Base-by-base conservation (phyloP, 2,888 invertebrate species). In the Tipula lateralis region DNA sequence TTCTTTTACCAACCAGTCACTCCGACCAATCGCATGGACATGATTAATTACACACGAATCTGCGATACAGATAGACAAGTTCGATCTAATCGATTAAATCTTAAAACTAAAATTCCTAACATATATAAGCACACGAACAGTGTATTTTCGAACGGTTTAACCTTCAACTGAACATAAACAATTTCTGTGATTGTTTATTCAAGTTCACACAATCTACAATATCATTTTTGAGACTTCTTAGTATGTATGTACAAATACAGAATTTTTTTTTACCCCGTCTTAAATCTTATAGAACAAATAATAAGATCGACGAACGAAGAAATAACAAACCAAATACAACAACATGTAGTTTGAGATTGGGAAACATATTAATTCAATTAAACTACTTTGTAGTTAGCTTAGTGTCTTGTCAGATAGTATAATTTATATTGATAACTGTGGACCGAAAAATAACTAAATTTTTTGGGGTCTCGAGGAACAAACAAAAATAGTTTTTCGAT, bases 121-220 rank as follows among this genome's bases (percentile, higher is more conserved):
- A 66, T 66, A 66, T n/a, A n/a, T n/a, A n/a, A n/a, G n/a, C n/a
- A n/a, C n/a, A n/a, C n/a, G n/a, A 66, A 66, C 66, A 66, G n/a
- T n/a, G n/a, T 66, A 12, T 66, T 66, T 2, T 66, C 66, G 66
- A 66, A 66, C 24, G 66, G 24, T 66, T 66, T 24, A 66, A 66
- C 66, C 66, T 66, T 66, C 66, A 66, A 66, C 66, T 19, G 24
- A 66, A 66, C 66, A 66, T 66, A 66, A 66, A 66, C 66, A 66
- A 66, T 24, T 66, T 24, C 66, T 66, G 19, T 66, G 66, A 66
- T 66, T 66, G 24, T 66, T 66, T 66, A 66, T 66, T 66, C 66
- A 66, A 66, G 66, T 24, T 66, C 66, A 66, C 24, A 24, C n/a
- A n/a, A n/a, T n/a, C n/a, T n/a, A 12, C 1, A 66, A 66, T 19